A percentile compares a stretch with the other conserved stretches of the same genome.
Evolutionary conservation across 2,113 vertebrate genomes (phyloP).

Genomic region (Saimiri boliviensis): DNA sequence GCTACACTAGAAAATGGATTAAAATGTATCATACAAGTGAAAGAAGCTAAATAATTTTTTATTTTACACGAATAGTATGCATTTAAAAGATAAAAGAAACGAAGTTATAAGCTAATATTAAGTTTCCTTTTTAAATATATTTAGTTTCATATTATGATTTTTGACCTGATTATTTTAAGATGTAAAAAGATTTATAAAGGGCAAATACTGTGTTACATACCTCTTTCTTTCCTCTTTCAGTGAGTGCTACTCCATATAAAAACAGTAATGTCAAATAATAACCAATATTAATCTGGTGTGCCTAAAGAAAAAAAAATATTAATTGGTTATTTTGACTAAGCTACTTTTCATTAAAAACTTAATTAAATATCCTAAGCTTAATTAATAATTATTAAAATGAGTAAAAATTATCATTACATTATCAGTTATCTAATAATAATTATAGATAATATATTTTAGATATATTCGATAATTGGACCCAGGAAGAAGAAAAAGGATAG

Average conservation of each 20-base stretch:
- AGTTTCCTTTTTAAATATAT: background rate
- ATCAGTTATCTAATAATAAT: slow-evolving; percentile 4
- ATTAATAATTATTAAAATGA: slow-evolving; percentile 36
- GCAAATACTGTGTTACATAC: slow-evolving; percentile 50
- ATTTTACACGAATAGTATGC: background rate
- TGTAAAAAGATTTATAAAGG: slow-evolving; percentile 42
- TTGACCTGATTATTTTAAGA: background rate
- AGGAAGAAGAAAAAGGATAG: background rate
- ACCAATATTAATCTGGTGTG: slow-evolving; percentile 73
- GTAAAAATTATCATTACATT: slow-evolving; percentile 16
- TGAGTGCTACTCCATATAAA: slow-evolving; percentile 76
- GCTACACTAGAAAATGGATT: background rate
- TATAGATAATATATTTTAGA: slow-evolving; percentile 12
- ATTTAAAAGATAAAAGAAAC: slow-evolving; percentile 39
- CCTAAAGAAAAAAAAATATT: slow-evolving; percentile 67
- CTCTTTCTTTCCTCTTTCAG: slow-evolving; percentile 77
- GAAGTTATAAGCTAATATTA: background rate
- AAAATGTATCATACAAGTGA: background rate
- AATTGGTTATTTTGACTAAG: slow-evolving; percentile 19
- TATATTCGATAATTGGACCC: slow-evolving; percentile 29
- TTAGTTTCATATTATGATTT: slow-evolving; percentile 15
- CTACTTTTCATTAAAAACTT: background rate
- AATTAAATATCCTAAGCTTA: slow-evolving; percentile 30
- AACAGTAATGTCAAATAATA: slow-evolving; percentile 78
- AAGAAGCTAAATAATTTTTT: background rate